Evolutionary conservation across 2,888 invertebrate species (phyloP).

Genomic region (Panzeria rudis): DNA sequence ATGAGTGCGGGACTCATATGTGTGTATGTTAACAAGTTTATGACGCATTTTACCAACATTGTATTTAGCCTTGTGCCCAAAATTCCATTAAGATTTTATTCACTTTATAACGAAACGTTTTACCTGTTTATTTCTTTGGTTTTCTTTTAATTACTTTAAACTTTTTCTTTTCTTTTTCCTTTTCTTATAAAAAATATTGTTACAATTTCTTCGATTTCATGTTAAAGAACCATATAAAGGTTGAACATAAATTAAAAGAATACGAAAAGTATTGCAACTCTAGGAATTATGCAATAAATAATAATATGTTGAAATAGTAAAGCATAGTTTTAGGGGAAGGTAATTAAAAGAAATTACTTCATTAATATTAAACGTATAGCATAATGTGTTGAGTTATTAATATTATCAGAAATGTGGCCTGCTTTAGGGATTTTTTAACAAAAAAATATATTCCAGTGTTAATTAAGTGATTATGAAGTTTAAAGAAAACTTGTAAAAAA

Average conservation of each 20-base stretch:
- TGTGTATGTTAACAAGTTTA: conserved; percentile 63
- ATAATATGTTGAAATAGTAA: conserved; percentile 43
- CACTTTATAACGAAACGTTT: conserved; percentile 7
- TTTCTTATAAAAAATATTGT: conserved; percentile 14
- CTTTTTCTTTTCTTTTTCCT: conserved; percentile 24
- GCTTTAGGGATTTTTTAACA: not conserved
- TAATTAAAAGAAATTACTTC: conserved; percentile 71
- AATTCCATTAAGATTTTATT: conserved; percentile 63
- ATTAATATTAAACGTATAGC: conserved; percentile 60
- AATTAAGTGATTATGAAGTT: conserved; percentile 64
- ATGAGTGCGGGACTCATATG: not conserved
- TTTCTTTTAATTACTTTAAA: conserved; percentile 62
- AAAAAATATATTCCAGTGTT: conserved; percentile 54
- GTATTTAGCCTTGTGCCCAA: conserved; percentile 5
- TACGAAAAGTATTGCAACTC: not conserved
- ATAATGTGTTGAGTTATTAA: conserved; percentile 42
- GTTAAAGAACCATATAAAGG: conserved; percentile 64
- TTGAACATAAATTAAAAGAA: not conserved
- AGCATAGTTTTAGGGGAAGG: conserved; percentile 66
- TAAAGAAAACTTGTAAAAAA: not conserved
- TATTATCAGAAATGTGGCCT: conserved; percentile 33
- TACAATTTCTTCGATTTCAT: conserved; percentile 60
- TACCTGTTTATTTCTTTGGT: conserved; percentile 50
- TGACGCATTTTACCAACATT: conserved; percentile 61
- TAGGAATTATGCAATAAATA: conserved; percentile 62